Evolutionary conservation across 2,797 vertebrate species (phyloP), one percentile per base, ranked within the genome.

Genomic region (Arctocebus calabarensis): DNA sequence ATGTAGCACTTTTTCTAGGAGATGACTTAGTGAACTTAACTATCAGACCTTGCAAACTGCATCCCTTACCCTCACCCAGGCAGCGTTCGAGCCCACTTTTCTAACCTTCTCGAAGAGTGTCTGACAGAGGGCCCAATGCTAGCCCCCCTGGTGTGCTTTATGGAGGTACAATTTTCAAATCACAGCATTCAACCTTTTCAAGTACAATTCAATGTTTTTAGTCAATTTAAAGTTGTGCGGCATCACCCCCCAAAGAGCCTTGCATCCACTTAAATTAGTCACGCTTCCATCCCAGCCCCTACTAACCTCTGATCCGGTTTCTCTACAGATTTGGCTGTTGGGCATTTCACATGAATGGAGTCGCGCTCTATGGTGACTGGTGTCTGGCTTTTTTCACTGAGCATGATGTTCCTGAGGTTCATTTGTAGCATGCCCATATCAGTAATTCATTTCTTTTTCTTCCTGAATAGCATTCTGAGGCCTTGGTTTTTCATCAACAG

Each of bases 401-500:
- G 4, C 61, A 1, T 10, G 1, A 3, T 9, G n/a, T 37, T 84
- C 77, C 14, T 34, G 43, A 48, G 55, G 73, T 61, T 66, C 61
- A 3, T 8, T 13, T 25, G 32, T 19, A 9, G 40, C 62, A 3
- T 13, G 13, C 0, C 6, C 0, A 0, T n/a, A 32, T n/a, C 13
- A n/a, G 43, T 17, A 17, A 23, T 25, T 78, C 14, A 16, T 32
- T 79, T 78, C 22, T 75, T 88, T 59, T 88, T 57, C 23, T 48
- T 91, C 40, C 43, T 59, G 6, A 81, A n/a, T 19, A 3, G 23
- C 43, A 48, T 64, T 83, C 14, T 45, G 13, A 12, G 37, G n/a
- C 12, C 57, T 77, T 64, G 6, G 8, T 9, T 81, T 73, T 70
- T 22, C 17, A 52, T 23, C 71, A 59, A 17, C 1, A 75, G 61